Evolutionary conservation across 2,888 invertebrate species (phyloP).

Genomic region (Xylophagus ater): DNA sequence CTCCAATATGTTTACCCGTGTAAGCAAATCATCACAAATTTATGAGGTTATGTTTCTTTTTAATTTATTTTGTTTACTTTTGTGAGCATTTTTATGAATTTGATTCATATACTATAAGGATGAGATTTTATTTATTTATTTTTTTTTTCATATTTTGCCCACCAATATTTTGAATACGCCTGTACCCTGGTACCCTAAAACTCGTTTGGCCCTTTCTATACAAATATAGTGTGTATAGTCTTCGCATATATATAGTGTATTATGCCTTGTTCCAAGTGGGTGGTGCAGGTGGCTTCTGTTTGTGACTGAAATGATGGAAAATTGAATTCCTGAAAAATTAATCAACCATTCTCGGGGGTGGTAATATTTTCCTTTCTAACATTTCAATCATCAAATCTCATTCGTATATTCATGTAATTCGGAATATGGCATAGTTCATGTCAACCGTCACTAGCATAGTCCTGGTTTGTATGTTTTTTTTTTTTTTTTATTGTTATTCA

Average conservation of each 20-base stretch:
- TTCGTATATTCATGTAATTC: constrained; percentile 3
- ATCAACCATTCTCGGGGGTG: constrained; percentile 9
- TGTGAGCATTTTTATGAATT: constrained; percentile 14
- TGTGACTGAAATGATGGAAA: constrained; percentile 13
- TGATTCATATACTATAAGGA: constrained; percentile 7
- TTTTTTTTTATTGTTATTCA: not conserved
- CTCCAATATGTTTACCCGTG: constrained; percentile 12
- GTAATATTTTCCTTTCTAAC: not conserved
- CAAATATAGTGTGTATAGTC: not conserved
- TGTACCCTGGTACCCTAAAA: too few relatives aligned
- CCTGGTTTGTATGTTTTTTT: not conserved
- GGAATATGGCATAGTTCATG: constrained; percentile 2
- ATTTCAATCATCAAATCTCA: constrained; percentile 8
- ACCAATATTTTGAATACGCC: too few relatives aligned
- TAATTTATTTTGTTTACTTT: constrained; percentile 18
- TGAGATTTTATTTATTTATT: too few relatives aligned
- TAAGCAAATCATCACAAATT: constrained; percentile 13
- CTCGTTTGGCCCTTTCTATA: too few relatives aligned
- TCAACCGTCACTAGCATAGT: constrained; percentile 12
- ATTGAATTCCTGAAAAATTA: constrained; percentile 18
- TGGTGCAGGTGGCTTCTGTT: constrained; percentile 11
- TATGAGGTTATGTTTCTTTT: constrained; percentile 17
- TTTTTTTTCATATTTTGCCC: too few relatives aligned
- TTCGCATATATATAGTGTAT: not conserved
- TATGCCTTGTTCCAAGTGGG: constrained; percentile 1